Conservation (phyloP, 92 coral and sea anemone genomes). For the Virgularia gustaviana region DNA sequence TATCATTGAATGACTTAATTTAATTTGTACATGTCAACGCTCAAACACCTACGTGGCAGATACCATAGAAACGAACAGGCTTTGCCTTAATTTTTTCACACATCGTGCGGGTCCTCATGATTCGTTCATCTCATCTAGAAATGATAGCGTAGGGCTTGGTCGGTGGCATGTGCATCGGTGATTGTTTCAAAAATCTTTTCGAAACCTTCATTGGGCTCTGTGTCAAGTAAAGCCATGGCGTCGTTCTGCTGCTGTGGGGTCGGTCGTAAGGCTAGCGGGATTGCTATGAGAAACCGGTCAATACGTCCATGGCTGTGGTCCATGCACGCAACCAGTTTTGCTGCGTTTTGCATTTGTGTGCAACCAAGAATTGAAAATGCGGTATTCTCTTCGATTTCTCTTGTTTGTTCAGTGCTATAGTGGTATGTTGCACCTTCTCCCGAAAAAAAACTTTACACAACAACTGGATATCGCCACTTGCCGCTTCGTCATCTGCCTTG, state of each 20-base stretch:
- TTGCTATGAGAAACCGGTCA: conserved; percentile 49
- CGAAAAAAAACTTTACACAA: conserved; percentile 35
- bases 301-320: conserved; percentile 57
- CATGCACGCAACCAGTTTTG: conserved; percentile 55
- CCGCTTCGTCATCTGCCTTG: conserved; percentile 50
- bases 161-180: not conserved
- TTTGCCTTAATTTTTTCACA: no score
- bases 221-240: not conserved
- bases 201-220: not conserved
- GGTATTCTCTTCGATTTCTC: conserved; percentile 41
- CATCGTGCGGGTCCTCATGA: no score
- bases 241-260: conserved; percentile 15
- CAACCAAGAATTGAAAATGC: conserved; percentile 54
- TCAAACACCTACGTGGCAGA: no score
- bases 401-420: conserved; percentile 46
- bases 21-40: no score
- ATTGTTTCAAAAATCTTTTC: conserved; percentile 3
- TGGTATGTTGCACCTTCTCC: conserved; percentile 14
- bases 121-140: not conserved
- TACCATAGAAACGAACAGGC: no score
- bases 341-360: conserved; percentile 44
- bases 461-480: conserved; percentile 38
- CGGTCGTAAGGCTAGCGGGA: conserved; percentile 48
- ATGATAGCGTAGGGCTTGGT: not conserved
- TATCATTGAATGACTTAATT: no score